Percentiles rank a stretch among this genome's conserved stretches.
phyloP scores from a whole-genome alignment of 2,113 vertebrate genomes.

The Dinomys branickii region DNA sequence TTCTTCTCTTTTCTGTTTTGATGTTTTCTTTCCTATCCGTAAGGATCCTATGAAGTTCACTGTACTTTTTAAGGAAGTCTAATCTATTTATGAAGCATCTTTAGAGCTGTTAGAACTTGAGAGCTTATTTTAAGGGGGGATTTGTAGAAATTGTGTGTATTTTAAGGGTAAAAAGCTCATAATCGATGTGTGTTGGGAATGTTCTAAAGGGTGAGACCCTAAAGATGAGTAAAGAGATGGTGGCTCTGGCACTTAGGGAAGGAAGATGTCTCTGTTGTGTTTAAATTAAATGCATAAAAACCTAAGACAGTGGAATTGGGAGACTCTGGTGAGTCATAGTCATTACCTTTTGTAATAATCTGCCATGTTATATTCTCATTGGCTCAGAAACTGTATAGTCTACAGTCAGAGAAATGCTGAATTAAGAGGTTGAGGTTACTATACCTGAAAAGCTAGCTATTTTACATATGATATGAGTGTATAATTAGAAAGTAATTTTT shows the following conservation, averaged over 20 bases:
- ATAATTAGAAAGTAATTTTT: slow-evolving; percentile 24
- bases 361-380: slow-evolving; percentile 43
- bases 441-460: slow-evolving; percentile 8
- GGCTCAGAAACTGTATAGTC: not conserved
- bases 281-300: slow-evolving; percentile 4
- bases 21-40: not conserved
- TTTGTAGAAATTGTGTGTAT: not conserved
- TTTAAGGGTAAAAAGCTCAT: slow-evolving; percentile 27
- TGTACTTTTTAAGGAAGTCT: not conserved
- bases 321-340: not conserved
- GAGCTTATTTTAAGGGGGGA: not conserved
- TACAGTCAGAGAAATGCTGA: slow-evolving; percentile 20
- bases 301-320: not conserved
- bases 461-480: slow-evolving; percentile 10
- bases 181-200: not conserved
- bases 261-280: not conserved
- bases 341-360: not conserved
- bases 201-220: not conserved
- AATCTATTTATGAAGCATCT: slow-evolving; percentile 34
- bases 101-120: slow-evolving; percentile 7
- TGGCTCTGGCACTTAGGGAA: not conserved
- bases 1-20: slow-evolving; percentile 29
- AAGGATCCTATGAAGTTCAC: not conserved
- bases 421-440: not conserved
- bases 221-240: slow-evolving; percentile 8